Evolutionary conservation across 1,140 invertebrate species (phyloP), one percentile per base, ranked within the genome.

Genomic region (Scaptomyza pallida): DNA sequence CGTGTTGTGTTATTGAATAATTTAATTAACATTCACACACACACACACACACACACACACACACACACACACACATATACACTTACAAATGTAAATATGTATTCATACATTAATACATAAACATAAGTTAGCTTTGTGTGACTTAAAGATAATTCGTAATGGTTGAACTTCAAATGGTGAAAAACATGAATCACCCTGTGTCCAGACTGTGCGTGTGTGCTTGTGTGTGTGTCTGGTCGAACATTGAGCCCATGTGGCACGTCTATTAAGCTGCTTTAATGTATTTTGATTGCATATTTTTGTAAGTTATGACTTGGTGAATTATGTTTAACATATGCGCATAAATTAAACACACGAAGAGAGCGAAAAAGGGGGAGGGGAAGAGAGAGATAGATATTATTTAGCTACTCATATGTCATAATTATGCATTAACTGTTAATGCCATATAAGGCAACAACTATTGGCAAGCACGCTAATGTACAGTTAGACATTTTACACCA

Each of bases 1-100:
- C 79, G 79, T 78, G 75, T 63, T 75, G 60, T 75, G 71, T 72
- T 83, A 83, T 83, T 82, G 69, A 82, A 82, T 78, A 70, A 83
- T 82, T 78, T 82, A 69, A 78, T 74, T 78, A 78, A 78, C 78
- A 73, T 73, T 69, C 75, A 73, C 75, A 78, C 75, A 78, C 60
- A 72, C 15, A 71, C 19, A 21, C 19, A 2, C 2, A 2, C 19
- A 21, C 2, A n/a, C n/a, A n/a, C n/a, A n/a, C n/a, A n/a, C n/a
- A n/a, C n/a, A n/a, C n/a, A 78, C 78, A 73, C 69, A 63, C 75
- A 73, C 75, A 78, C 75, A 78, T 13, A 21, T 16, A 9, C 48
- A 13, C 26, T 17, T 2, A 2, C 21, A 51, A 44, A 40, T 41
- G 26, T 33, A 2, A 5, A 8, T 33, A 33, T 10, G 9, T 33